Evolutionary conservation across 1,140 invertebrate species (phyloP).

Genomic region (Philopotamus ludificatus): DNA sequence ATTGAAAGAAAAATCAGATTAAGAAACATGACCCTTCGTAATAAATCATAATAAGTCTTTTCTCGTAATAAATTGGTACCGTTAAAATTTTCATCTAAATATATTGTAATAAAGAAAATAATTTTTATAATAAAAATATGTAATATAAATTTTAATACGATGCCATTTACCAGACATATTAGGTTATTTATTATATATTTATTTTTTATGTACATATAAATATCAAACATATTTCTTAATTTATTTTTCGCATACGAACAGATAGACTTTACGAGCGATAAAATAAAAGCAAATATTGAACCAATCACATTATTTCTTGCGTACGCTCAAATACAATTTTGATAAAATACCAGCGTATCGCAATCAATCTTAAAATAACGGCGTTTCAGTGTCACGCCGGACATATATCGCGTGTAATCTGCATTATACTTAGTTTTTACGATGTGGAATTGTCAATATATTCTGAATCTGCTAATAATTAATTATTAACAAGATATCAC

Average conservation of each 20-base stretch:
- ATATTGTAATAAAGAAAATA: background rate
- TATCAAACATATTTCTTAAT: too few species aligned
- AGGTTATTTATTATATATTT: background rate
- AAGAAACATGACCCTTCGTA: background rate
- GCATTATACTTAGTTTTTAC: background rate
- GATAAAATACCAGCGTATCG: too few species aligned
- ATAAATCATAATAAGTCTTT: background rate
- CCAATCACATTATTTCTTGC: too few species aligned
- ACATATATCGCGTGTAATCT: background rate
- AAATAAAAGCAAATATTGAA: too few species aligned
- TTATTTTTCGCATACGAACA: too few species aligned
- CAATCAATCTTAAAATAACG: background rate
- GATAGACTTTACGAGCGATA: too few species aligned
- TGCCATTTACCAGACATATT: constrained; percentile 1
- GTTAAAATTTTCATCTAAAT: background rate
- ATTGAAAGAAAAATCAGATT: background rate
- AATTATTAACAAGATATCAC: constrained; percentile 1
- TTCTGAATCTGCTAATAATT: constrained; percentile 6
- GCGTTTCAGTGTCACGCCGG: background rate
- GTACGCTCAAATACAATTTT: too few species aligned
- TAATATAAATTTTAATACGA: background rate
- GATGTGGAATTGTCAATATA: background rate
- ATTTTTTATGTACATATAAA: background rate
- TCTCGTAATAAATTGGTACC: background rate
- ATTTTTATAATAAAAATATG: background rate